Percentiles rank a stretch among this genome's conserved stretches.
These are phyloP conservation scores for Stichopus chloronotus DNA, from an alignment of 35 echinoderm and acorn worm genomes.

Conservation along the genomic window DNA sequence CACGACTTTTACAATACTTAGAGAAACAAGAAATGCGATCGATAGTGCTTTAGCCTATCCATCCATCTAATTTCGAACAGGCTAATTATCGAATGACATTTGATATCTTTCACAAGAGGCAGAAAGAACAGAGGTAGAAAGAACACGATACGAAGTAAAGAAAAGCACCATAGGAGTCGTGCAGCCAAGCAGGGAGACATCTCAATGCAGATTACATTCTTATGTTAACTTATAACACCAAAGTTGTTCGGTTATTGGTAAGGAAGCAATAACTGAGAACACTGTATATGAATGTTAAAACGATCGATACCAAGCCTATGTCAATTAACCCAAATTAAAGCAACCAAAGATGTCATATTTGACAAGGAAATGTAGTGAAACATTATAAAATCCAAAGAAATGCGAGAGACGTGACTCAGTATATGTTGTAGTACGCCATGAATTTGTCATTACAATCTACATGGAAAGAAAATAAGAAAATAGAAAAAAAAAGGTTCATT, in stretches of 20 bases:
- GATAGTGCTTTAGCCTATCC: conserved; percentile 23
- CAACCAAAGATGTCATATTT: conserved; percentile 33
- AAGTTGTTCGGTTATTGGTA: conserved; percentile 11
- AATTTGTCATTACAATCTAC: conserved; percentile 8
- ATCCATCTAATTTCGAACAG: conserved; percentile 25
- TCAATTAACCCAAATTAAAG: conserved; percentile 44
- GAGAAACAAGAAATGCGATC: neutral
- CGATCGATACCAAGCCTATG: conserved; percentile 44
- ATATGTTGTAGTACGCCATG: conserved; percentile 9
- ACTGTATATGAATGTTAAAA: conserved; percentile 6
- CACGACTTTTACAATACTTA: neutral
- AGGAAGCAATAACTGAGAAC: conserved; percentile 30
- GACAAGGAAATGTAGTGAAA: conserved; percentile 27
- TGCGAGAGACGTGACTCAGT: conserved; percentile 13
- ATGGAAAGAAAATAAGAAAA: neutral
- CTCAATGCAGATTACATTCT: neutral
- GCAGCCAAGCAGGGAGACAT: neutral
- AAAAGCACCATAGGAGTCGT: neutral
- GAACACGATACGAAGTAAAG: neutral
- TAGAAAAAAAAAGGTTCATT: neutral
- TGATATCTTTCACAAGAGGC: conserved; percentile 32
- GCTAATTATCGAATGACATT: conserved; percentile 39
- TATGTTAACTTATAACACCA: conserved; percentile 17
- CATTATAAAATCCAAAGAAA: conserved; percentile 23
- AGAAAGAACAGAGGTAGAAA: neutral